Percentiles rank a stretch among this genome's conserved stretches.
Evolutionary conservation across 2,888 invertebrate species (phyloP).

Genomic region (Oxytorus armatus): DNA sequence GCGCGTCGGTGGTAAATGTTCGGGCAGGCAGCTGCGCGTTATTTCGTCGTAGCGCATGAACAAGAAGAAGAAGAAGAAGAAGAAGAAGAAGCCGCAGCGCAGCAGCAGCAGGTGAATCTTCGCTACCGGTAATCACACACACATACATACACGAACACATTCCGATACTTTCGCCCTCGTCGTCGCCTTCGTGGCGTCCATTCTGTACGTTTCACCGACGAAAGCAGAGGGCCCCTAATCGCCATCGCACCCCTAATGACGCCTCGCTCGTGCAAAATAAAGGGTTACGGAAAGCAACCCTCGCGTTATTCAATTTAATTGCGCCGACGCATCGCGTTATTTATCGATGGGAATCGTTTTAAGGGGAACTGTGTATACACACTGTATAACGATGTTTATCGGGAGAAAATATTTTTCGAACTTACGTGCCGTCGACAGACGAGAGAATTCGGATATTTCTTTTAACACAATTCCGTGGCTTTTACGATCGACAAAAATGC

Average conservation of each 20-base stretch:
- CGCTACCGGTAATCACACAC: constrained; percentile 70
- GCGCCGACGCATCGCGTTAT: constrained; percentile 77
- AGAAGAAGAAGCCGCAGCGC: constrained; percentile 36
- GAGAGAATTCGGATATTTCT: background rate
- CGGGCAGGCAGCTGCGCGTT: constrained; percentile 53
- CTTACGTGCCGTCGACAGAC: background rate
- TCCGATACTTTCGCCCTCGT: constrained; percentile 42
- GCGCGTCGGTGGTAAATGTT: constrained; percentile 60
- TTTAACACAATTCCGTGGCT: background rate
- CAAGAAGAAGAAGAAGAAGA: too few species aligned
- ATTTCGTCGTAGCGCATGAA: constrained; percentile 46
- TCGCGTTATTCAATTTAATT: constrained; percentile 80
- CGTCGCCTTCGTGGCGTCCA: constrained; percentile 63
- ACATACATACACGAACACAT: constrained; percentile 18
- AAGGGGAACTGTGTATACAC: background rate
- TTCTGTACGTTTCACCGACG: constrained; percentile 64
- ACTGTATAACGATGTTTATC: background rate
- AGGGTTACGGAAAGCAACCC: constrained; percentile 56
- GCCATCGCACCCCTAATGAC: constrained; percentile 80
- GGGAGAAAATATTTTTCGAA: background rate
- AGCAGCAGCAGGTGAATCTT: constrained; percentile 79
- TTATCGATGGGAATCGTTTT: constrained; percentile 31
- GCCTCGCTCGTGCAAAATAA: constrained; percentile 64
- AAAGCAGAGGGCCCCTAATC: constrained; percentile 78
- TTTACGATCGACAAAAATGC: background rate